Conservation (phyloP, 2,888 invertebrate species). For the Cantharis nigra region DNA sequence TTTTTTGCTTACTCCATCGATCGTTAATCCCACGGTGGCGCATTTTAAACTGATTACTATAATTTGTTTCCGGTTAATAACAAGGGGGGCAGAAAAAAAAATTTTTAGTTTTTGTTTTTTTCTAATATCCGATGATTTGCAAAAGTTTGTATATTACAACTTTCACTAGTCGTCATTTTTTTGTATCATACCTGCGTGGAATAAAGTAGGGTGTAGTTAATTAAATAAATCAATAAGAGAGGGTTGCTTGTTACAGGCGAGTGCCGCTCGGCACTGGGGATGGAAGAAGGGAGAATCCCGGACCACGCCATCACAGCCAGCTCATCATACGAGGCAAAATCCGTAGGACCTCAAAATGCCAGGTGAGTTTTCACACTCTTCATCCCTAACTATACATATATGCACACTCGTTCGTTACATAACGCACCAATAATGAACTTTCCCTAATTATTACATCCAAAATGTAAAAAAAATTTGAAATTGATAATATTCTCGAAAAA, state of each 20-base stretch:
- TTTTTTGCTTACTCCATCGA: background rate
- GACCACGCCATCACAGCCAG: constrained; percentile 85
- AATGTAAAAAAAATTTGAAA: background rate
- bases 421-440: background rate
- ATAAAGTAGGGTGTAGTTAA: constrained; percentile 19
- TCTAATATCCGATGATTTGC: background rate
- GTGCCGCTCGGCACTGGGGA: constrained; percentile 78
- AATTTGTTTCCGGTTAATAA: background rate
- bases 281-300: constrained; percentile 84
- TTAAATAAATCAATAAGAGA: constrained; percentile 29
- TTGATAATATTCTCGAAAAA: too few species aligned
- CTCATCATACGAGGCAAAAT: constrained; percentile 83
- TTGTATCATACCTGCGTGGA: constrained; percentile 10
- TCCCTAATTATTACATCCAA: background rate
- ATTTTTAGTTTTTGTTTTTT: background rate
- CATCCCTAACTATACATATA: background rate
- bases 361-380: constrained; percentile 63
- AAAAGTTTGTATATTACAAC: background rate
- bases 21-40: background rate
- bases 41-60: background rate
- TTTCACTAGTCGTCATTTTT: background rate
- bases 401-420: background rate
- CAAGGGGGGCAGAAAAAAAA: background rate
- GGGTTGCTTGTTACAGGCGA: constrained; percentile 58
- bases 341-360: constrained; percentile 85